phyloP scores from a whole-genome alignment of 2,797 vertebrate species.

The Melanogrammus aeglefinus region DNA sequence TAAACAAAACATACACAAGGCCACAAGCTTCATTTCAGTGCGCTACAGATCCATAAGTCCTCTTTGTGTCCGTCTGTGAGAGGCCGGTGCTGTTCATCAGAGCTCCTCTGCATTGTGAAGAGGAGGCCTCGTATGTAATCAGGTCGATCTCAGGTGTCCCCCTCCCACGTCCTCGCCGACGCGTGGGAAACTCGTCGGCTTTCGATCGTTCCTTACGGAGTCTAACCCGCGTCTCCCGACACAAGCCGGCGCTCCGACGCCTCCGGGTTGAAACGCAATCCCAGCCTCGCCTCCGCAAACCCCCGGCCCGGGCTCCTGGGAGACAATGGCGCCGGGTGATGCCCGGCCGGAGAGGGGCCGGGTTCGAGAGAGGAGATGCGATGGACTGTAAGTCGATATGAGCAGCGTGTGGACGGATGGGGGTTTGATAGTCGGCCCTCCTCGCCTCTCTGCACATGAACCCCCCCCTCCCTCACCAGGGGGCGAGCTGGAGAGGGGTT shows the following conservation, averaged over 20 bases:
- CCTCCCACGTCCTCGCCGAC: conserved; percentile 55
- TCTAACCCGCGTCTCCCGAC: conserved; percentile 50
- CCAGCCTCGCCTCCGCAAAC: conserved; percentile 44
- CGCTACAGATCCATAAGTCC: conserved; percentile 47
- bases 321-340: conserved; percentile 51
- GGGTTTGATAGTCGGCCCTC: neutral
- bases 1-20: too few species aligned
- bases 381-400: conserved; percentile 42
- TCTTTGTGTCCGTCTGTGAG: conserved; percentile 24
- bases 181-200: conserved; percentile 45
- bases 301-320: conserved; percentile 30
- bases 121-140: conserved; percentile 47
- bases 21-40: conserved; percentile 32
- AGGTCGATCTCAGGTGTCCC: conserved; percentile 61
- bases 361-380: neutral
- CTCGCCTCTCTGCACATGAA: neutral
- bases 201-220: conserved; percentile 31
- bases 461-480: neutral
- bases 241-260: conserved; percentile 44
- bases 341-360: conserved; percentile 3
- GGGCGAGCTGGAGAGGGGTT: neutral
- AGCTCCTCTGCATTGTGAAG: conserved; percentile 26
- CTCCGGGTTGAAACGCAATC: conserved; percentile 60
- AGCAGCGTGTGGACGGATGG: conserved; percentile 4
- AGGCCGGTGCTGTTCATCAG: conserved; percentile 21